phyloP scores from a whole-genome alignment of 2,888 invertebrate genomes.

The Scaptomyza flava region DNA sequence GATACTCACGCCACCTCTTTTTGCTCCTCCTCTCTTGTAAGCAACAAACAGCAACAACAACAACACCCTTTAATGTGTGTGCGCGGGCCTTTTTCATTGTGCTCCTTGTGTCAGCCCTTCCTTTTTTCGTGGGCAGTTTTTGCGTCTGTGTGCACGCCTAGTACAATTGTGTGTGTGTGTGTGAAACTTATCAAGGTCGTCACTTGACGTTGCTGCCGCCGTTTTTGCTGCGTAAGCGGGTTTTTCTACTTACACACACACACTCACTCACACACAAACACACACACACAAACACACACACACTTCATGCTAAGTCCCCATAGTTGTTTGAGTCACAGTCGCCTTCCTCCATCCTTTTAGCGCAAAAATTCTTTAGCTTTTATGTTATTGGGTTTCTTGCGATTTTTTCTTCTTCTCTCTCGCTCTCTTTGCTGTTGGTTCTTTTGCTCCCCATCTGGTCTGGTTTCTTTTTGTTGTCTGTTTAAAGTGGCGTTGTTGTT shows the following conservation, averaged over 20 bases:
- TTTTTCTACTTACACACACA: slow-evolving; percentile 71
- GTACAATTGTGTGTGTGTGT: slow-evolving; percentile 19
- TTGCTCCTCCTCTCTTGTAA: slow-evolving; percentile 30
- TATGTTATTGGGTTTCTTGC: slow-evolving; percentile 79
- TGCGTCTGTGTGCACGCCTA: slow-evolving; percentile 19
- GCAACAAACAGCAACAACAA: slow-evolving; percentile 12
- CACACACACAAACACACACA: slow-evolving; percentile 20
- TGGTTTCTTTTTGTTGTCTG: slow-evolving; percentile 29
- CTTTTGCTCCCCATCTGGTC: slow-evolving; percentile 25
- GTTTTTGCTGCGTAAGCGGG: slow-evolving; percentile 77
- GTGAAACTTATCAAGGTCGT: slow-evolving; percentile 83
- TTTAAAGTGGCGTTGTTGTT: slow-evolving; percentile 52
- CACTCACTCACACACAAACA: slow-evolving; percentile 1
- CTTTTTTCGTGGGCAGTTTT: slow-evolving; percentile 55
- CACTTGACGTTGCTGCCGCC: slow-evolving; percentile 72
- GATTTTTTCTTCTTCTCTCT: slow-evolving; percentile 11
- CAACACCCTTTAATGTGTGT: slow-evolving; percentile 5
- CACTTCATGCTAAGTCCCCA: slow-evolving; percentile 19
- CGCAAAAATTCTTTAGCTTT: slow-evolving; percentile 77
- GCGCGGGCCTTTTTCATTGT: slow-evolving; percentile 23
- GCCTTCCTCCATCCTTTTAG: slow-evolving; percentile 71
- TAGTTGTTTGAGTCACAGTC: slow-evolving; percentile 37
- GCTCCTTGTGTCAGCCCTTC: slow-evolving; percentile 53
- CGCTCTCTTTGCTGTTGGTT: slow-evolving; percentile 31
- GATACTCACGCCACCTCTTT: slow-evolving; percentile 28